Evolutionary conservation across 2,797 vertebrate species (phyloP), one percentile per base, ranked within the genome.

Genomic region (Xiphorhynchus erythropygius): DNA sequence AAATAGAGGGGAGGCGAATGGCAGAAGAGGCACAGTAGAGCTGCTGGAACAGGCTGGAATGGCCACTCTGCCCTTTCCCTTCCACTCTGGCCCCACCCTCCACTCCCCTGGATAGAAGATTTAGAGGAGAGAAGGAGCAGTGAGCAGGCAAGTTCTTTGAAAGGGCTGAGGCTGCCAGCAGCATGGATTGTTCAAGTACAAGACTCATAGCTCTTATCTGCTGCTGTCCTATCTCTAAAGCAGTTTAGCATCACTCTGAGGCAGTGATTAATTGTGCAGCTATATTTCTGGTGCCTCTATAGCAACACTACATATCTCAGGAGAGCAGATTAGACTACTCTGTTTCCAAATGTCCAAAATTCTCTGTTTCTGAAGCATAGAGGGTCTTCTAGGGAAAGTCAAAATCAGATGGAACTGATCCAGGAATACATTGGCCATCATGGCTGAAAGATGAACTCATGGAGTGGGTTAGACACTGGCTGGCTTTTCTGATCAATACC

Each of bases 221-320:
- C 69, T 62, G n/a, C 44, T 62, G 41, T 44, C 15, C 10, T 88
- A 25, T 21, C 52, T 84, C 79, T 60, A 35, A 56, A 68, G 59
- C 24, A 69, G 49, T 74, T 88, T 62, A 78, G 21, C 21, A 59
- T 86, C 25, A 49, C 24, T 82, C n/a, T 68, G 53, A 64, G 57
- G 11, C 33, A 91, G 49, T 27, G 55, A 80, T 71, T 53, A 47
- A 35, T 21, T 44, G 35, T 55, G 35, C 25, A 44, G n/a, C 39
- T 65, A 18, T 67, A 24, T 59, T 94, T 80, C 60, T 35, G 22
- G 10, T 27, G 46, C 62, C 25, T 90, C 77, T 88, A 3, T 13
- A 44, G 23, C 41, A 56, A 5, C 6, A 27, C 28, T 73, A 33
- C 5, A 1, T 9, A 35, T 39, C 35, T 17, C 0, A 2, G 44